These are phyloP conservation scores for Tachina lurida DNA, from an alignment of 2,888 invertebrate genomes.

Conservation along the genomic window DNA sequence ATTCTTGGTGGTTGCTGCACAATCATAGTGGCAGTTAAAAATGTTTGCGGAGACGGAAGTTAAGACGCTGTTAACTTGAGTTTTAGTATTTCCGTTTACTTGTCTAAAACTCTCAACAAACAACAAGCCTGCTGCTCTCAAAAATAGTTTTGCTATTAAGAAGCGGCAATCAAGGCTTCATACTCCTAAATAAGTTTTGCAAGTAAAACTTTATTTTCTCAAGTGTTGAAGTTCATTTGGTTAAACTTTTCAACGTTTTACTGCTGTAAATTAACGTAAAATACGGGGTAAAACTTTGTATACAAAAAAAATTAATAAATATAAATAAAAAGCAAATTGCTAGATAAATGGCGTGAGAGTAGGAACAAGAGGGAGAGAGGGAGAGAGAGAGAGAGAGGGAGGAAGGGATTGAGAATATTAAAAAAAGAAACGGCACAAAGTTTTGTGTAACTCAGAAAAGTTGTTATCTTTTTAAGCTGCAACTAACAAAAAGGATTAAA, in stretches of 20 bases:
- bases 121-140: constrained; percentile 20
- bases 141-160: constrained; percentile 53
- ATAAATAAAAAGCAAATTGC: constrained; percentile 35
- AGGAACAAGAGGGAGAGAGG: no score
- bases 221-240: constrained; percentile 55
- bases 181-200: constrained; percentile 17
- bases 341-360: neutral
- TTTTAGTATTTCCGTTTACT: constrained; percentile 70
- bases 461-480: constrained; percentile 56
- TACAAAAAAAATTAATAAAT: neutral
- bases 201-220: constrained; percentile 29
- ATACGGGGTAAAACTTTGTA: constrained; percentile 38
- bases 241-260: constrained; percentile 47
- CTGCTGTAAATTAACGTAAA: constrained; percentile 64
- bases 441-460: constrained; percentile 54
- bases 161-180: constrained; percentile 29
- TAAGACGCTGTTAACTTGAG: constrained; percentile 62
- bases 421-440: constrained; percentile 20
- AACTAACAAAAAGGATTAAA: constrained; percentile 15
- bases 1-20: constrained; percentile 14
- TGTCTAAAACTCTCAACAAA: constrained; percentile 50
- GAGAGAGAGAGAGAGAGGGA: neutral
- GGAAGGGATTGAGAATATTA: neutral
- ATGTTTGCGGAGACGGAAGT: constrained; percentile 61
- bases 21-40: constrained; percentile 27